Evolutionary conservation across 1,140 invertebrate species (phyloP), one percentile per base, ranked within the genome.

Genomic region (Dufourea novaeangliae): DNA sequence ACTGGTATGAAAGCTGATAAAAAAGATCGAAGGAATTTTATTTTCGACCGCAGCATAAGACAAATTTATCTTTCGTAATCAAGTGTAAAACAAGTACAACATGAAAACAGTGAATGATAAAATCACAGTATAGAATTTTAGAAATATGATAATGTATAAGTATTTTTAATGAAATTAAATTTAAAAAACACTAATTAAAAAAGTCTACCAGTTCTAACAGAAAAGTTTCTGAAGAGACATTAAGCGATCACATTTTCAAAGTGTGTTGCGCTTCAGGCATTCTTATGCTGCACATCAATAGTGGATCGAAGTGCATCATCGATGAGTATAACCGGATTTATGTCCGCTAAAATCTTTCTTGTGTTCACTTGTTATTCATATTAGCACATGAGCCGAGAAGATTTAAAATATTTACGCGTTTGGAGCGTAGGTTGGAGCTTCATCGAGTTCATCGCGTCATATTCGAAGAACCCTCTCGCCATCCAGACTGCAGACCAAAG

Each of bases 301-400:
- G 66, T 78, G 59, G 34, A 79, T 59, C 54, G 61, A 83, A 75
- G 77, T 83, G 67, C 82, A 84, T 83, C 57, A 71, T 76, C 61
- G 50, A 78, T 78, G 56, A 20, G 32, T 79, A 61, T 70, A 76
- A 67, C 72, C 64, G 74, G 57, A 54, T 59, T 57, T 22, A 57
- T 41, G 63, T 54, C 62, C 82, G 87, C 83, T 91, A 90, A 91
- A 89, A 91, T 90, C 83, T 86, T 90, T 91, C 84, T 79, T 88
- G 70, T 91, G 90, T 90, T 90, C 84, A 79, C 81, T 90, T 87
- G 86, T 89, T 89, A 88, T 89, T 90, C 87, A 87, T 88, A 88
- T 90, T 91, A 90, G 89, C 90, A 90, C 87, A 87, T 79, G 80
- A 72, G 78, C 66, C 82, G 74, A 25, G 50, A 32, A 61, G 57